Percentiles rank a stretch among this genome's conserved stretches.
Conservation (phyloP, 2,888 invertebrate species). For the Molorchus minor region DNA sequence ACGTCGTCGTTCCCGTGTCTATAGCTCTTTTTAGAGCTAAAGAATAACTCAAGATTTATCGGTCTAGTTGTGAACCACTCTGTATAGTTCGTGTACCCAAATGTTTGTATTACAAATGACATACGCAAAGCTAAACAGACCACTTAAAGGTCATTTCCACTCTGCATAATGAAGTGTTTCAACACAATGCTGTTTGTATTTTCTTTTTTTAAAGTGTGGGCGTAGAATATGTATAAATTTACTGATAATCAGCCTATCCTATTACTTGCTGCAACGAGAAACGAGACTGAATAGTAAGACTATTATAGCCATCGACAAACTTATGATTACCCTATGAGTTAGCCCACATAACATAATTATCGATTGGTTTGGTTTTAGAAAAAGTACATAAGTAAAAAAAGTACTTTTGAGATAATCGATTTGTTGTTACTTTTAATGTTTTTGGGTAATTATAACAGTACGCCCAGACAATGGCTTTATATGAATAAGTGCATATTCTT, state of each 20-base stretch:
- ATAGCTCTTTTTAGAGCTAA: background rate
- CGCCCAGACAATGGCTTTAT: too few relatives aligned
- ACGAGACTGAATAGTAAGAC: background rate
- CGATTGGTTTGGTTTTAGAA: background rate
- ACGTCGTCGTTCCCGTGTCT: background rate
- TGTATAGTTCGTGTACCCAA: background rate
- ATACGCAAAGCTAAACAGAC: constrained; percentile 10
- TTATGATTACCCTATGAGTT: too few relatives aligned
- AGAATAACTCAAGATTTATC: background rate
- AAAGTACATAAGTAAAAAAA: background rate
- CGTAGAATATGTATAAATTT: background rate
- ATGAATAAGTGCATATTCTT: too few relatives aligned
- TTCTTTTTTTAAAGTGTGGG: constrained; percentile 1
- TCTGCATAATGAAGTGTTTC: constrained; percentile 5
- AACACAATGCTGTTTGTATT: constrained; percentile 3
- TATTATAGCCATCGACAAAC: too few relatives aligned
- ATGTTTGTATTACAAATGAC: background rate
- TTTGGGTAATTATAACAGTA: too few relatives aligned
- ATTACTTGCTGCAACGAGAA: background rate
- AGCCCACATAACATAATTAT: background rate
- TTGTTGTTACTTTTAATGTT: too few relatives aligned
- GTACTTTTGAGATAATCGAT: too few relatives aligned
- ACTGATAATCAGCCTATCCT: background rate
- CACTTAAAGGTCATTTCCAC: constrained; percentile 22
- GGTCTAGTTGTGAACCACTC: background rate